Percentiles rank a stretch among this genome's conserved stretches.
phyloP scores from a whole-genome alignment of 2,797 vertebrate genomes.

The Crocidura indochinensis region DNA sequence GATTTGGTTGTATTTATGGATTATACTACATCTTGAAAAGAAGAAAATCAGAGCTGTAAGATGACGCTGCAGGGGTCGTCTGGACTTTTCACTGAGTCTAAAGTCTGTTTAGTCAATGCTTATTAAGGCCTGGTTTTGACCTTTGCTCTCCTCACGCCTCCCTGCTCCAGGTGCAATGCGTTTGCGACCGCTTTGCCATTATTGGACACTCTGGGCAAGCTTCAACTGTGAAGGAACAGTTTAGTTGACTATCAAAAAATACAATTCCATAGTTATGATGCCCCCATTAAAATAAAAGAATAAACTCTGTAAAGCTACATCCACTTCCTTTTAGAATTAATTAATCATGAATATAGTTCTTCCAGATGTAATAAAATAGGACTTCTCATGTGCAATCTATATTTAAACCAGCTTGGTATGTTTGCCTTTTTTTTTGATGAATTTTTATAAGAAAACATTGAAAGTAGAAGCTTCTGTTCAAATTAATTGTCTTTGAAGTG shows the following conservation, averaged over 20 bases:
- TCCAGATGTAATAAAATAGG: slow-evolving; percentile 16
- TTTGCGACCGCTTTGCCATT: slow-evolving; percentile 86
- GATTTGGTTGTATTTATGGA: slow-evolving; percentile 94
- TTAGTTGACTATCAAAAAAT: neutral
- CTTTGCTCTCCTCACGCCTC: slow-evolving; percentile 92
- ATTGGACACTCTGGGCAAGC: slow-evolving; percentile 84
- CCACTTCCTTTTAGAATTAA: slow-evolving; percentile 49
- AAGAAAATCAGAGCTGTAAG: slow-evolving; percentile 92
- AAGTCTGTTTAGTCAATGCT: slow-evolving; percentile 93
- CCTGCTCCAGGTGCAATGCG: slow-evolving; percentile 94
- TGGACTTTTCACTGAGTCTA: slow-evolving; percentile 92
- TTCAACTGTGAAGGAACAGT: slow-evolving; percentile 77
- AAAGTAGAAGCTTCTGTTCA: slow-evolving; percentile 38
- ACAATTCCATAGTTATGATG: neutral
- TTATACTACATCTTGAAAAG: slow-evolving; percentile 91
- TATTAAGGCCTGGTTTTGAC: slow-evolving; percentile 91
- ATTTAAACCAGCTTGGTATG: slow-evolving; percentile 37
- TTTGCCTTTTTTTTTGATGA: slow-evolving; percentile 34
- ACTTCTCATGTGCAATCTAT: slow-evolving; percentile 18
- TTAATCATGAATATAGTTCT: neutral
- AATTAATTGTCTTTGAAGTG: slow-evolving; percentile 80
- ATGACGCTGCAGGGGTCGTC: slow-evolving; percentile 93
- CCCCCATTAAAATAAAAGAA: neutral
- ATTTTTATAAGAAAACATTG: slow-evolving; percentile 15
- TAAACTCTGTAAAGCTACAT: neutral